Conservation (phyloP, 2,888 invertebrate species). For the Erebia epiphron region DNA sequence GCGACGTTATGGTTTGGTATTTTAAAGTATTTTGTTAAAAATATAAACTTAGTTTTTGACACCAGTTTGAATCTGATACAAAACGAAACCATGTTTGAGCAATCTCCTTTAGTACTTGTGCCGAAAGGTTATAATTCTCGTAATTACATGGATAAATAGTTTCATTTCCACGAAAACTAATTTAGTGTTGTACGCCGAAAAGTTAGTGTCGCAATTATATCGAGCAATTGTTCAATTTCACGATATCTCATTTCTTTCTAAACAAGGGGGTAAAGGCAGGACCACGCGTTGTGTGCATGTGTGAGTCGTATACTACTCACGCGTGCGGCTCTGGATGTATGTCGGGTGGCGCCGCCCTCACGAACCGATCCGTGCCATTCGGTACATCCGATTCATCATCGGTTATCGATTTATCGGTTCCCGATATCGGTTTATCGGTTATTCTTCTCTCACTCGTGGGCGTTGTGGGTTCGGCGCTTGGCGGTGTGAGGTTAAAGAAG, state of each 20-base stretch:
- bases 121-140: background rate
- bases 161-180: slow-evolving; percentile 39
- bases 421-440: slow-evolving; percentile 39
- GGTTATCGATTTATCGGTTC: slow-evolving; percentile 34
- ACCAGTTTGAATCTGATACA: no score
- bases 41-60: no score
- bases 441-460: slow-evolving; percentile 57
- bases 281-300: slow-evolving; percentile 54
- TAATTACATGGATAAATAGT: slow-evolving; percentile 28
- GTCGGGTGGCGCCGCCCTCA: slow-evolving; percentile 66
- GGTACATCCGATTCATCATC: slow-evolving; percentile 33
- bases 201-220: background rate
- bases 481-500: slow-evolving; percentile 75
- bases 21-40: no score
- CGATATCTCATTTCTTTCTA: slow-evolving; percentile 25
- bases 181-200: background rate
- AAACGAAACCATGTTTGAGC: no score
- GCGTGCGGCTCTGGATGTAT: slow-evolving; percentile 76
- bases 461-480: slow-evolving; percentile 72
- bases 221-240: slow-evolving; percentile 40
- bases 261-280: slow-evolving; percentile 34
- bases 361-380: slow-evolving; percentile 49
- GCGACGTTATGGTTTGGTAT: no score
- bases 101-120: no score
- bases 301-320: slow-evolving; percentile 74